These are phyloP conservation scores for Pteronura brasiliensis DNA, from an alignment of 2,113 vertebrate species.

Conservation along the genomic window DNA sequence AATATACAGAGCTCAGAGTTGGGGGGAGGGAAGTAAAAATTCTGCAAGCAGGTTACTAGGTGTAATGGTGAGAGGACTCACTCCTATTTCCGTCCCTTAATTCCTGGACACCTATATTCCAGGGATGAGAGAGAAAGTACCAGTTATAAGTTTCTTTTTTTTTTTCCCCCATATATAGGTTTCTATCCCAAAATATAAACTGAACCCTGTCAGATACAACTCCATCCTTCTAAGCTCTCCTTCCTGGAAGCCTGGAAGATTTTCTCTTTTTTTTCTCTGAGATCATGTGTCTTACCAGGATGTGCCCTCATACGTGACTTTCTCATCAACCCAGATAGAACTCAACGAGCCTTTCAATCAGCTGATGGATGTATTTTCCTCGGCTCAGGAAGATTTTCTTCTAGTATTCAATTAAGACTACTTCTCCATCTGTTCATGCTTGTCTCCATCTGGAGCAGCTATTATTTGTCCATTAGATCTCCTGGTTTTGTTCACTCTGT, in stretches of 20 bases:
- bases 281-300: background rate
- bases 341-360: background rate
- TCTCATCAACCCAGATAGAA: background rate
- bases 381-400: background rate
- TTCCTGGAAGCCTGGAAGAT: background rate
- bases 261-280: background rate
- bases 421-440: background rate
- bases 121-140: background rate
- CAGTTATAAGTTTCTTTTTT: too few relatives aligned
- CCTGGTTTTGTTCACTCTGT: background rate
- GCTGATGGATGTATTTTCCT: background rate
- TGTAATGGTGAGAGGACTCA: background rate
- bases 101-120: background rate
- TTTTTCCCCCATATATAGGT: too few relatives aligned
- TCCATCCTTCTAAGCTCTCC: background rate
- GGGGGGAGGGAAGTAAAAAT: background rate
- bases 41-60: background rate
- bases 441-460: background rate
- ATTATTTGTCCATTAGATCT: background rate
- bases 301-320: background rate
- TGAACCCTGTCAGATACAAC: accelerated
- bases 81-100: background rate
- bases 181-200: background rate
- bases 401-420: background rate
- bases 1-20: background rate